Evolutionary conservation across 1,140 invertebrate genomes (phyloP), one percentile per base, ranked within the genome.

Genomic region (Pseudomyrmex flavicornis): DNA sequence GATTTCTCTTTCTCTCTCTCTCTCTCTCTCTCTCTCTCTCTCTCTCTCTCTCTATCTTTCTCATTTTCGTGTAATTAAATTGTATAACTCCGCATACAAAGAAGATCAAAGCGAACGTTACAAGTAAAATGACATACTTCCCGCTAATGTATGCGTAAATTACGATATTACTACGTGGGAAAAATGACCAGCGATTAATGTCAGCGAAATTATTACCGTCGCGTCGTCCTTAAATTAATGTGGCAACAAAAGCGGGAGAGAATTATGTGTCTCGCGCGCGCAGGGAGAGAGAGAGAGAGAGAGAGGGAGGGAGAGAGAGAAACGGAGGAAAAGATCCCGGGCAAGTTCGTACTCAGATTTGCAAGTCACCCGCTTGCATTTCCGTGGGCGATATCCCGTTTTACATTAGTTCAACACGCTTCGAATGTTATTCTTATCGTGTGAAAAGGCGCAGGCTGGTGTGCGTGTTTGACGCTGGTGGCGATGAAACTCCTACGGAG

Each of bases 401-500:
- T 87, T 61, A 74, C 85, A 61, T 84, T 69, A 84, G 74, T 65
- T 76, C 61, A 80, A 84, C 85, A 61, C 52, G 59, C 70, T 46
- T 65, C 74, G 22, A 80, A 70, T 84, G 85, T 88, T 87, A 87
- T 79, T 80, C 80, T 87, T 87, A 87, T 87, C 86, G 82, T 35
- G 26, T 52, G 69, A 65, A 80, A 52, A 80, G 48, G 52, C 69
- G 58, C 5, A 26, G 20, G 77, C 13, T 66, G 58, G 56, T 52
- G 26, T 44, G 70, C 61, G 69, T 46, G 85, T 20, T 59, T 80
- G 69, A 56, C 48, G 79, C 70, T 61, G n/a, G 26, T 59, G 61
- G 73, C 86, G 80, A 85, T 70, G 61, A 73, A 73, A 84, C 85
- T 87, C 72, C 66, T 58, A 72, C 65, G 26, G 72, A 77, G 80